Percentiles rank a stretch among this genome's conserved stretches.
These are phyloP conservation scores for Catotricha subobsoleta DNA, from an alignment of 2,888 invertebrate species.

Conservation along the genomic window DNA sequence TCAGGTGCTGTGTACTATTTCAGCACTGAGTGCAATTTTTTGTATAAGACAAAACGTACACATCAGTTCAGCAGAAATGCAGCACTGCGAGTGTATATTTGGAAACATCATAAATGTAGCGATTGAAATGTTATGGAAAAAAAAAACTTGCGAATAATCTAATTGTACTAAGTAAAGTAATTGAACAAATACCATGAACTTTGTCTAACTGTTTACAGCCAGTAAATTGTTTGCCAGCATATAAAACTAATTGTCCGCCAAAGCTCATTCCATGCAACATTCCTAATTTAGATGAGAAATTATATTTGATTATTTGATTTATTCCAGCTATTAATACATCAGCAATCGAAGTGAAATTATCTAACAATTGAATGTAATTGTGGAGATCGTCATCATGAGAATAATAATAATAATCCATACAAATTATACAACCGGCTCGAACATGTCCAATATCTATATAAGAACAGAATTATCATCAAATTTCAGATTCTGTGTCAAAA, in stretches of 20 bases:
- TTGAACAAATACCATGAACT: conserved; percentile 23
- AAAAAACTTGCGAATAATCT: background rate
- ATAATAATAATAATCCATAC: conserved; percentile 23
- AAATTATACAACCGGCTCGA: conserved; percentile 25
- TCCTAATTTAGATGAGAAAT: conserved; percentile 17
- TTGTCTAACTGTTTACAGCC: conserved; percentile 17
- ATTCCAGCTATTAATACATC: conserved; percentile 18
- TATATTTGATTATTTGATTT: conserved; percentile 15
- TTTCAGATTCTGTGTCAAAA: no score
- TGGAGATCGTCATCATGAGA: background rate
- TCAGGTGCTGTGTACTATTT: background rate
- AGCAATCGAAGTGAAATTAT: conserved; percentile 18
- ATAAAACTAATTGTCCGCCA: conserved; percentile 24
- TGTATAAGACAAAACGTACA: background rate
- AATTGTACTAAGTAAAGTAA: background rate
- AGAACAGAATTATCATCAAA: no score
- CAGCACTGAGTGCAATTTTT: background rate
- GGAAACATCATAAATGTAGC: background rate
- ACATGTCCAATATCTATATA: no score
- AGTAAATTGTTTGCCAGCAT: conserved; percentile 20
- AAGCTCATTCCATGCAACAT: conserved; percentile 27
- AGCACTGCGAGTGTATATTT: background rate
- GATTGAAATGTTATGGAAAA: background rate
- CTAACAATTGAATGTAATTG: conserved; percentile 13
- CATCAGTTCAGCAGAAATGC: background rate